A percentile compares a stretch with the other conserved stretches of the same genome.
phyloP scores from a whole-genome alignment of 2,888 invertebrate genomes.

The Ormyrus labotus region DNA sequence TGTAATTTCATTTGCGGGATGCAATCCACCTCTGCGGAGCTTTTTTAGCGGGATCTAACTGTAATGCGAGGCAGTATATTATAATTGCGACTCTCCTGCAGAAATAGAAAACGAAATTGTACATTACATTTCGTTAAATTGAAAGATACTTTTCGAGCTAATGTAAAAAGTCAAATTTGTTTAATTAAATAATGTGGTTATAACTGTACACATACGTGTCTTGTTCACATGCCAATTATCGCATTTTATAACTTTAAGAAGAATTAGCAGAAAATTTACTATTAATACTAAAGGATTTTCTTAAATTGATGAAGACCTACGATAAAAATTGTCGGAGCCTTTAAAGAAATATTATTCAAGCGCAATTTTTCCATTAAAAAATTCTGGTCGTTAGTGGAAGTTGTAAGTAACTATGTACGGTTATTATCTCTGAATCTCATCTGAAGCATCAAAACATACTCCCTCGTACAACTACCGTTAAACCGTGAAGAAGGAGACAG shows the following conservation, averaged over 20 bases:
- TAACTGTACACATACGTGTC: too few relatives aligned
- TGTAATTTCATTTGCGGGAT: too few relatives aligned
- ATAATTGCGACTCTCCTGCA: too few relatives aligned
- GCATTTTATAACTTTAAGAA: not conserved
- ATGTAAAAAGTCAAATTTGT: too few relatives aligned
- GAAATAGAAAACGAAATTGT: too few relatives aligned
- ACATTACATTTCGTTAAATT: too few relatives aligned
- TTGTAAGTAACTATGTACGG: conserved; percentile 38
- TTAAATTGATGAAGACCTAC: not conserved
- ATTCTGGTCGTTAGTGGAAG: conserved; percentile 30
- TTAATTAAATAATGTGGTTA: too few relatives aligned
- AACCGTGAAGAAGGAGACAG: conserved; percentile 34
- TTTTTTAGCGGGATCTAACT: too few relatives aligned
- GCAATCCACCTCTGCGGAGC: too few relatives aligned
- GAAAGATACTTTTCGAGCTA: too few relatives aligned
- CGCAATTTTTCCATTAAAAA: conserved; percentile 4
- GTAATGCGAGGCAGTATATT: too few relatives aligned
- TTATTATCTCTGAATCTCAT: conserved; percentile 52
- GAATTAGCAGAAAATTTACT: too few relatives aligned
- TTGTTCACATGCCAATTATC: not conserved
- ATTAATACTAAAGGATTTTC: not conserved
- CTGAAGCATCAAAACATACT: conserved; percentile 54
- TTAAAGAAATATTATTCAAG: conserved; percentile 5
- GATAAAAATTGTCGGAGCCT: not conserved
- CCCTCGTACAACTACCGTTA: conserved; percentile 55